Evolutionary conservation across 2,888 invertebrate species (phyloP), one percentile per base, ranked within the genome.

Genomic region (Drosophila kambysellisi): DNA sequence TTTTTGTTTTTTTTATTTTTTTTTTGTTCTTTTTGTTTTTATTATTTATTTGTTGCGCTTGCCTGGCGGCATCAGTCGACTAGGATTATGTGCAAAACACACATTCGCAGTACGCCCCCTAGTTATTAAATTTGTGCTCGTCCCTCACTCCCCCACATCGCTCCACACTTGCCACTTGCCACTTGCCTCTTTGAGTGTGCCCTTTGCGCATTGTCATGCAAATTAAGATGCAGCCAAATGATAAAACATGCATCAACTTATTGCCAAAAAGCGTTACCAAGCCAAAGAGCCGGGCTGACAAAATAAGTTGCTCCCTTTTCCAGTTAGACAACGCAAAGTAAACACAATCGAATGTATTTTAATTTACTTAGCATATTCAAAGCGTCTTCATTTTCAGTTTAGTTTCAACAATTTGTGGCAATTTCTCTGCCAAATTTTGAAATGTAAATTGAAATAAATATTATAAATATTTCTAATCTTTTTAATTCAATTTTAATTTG

Each of bases 161-260:
- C 7, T 0, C 3, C 39, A 8, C 12, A 35, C 39, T 41, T 41
- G 29, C 43, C 62, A 30, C 65, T 52, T 57, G 63, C 46, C 43
- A 50, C 41, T 50, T 70, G 58, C 29, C 64, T 12, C 68, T 37
- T 30, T 12, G 32, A 39, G 68, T 51, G 65, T 46, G 50, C 53
- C 66, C 53, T 64, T 60, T 60, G 57, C 56, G 56, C 20, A 80
- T 75, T 76, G 82, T 70, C 64, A 78, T 76, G 74, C 81, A 81
- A 82, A 82, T 80, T 83, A 75, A 82, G 82, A 88, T 86, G 82
- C 88, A 71, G 53, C 64, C 74, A 63, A 46, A 57, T 65, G 81
- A 84, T 82, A 82, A 60, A 54, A 62, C 54, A 58, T 51, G 60
- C 67, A 70, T 73, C 66, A 73, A 79, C 68, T 76, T 79, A 79